A percentile compares a stretch with the other conserved stretches of the same genome.
Evolutionary conservation across 2,797 vertebrate species (phyloP).

Genomic region (Brotula barbata): DNA sequence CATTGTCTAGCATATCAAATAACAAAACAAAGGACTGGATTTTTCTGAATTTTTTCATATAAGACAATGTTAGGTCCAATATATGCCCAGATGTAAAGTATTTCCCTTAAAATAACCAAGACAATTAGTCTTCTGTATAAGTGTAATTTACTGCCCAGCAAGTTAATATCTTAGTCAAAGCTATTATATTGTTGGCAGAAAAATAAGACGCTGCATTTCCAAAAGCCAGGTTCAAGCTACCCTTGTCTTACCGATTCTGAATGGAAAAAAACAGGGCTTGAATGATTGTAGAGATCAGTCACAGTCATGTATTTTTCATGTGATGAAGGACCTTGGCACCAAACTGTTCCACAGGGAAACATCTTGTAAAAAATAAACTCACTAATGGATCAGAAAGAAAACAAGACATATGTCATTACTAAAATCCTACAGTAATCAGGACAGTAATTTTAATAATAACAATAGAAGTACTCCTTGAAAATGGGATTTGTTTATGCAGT

Average conservation of each 20-base stretch:
- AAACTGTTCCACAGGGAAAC: conserved; percentile 50
- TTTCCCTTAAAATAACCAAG: conserved; percentile 19
- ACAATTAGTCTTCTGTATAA: neutral
- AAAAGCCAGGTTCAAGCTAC: neutral
- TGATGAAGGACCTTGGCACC: conserved; percentile 70
- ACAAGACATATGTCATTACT: conserved; percentile 72
- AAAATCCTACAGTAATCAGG: conserved; percentile 71
- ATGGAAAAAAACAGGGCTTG: conserved; percentile 7
- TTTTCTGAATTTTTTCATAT: conserved; percentile 15
- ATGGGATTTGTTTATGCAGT: conserved; percentile 39
- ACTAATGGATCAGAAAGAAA: conserved; percentile 62
- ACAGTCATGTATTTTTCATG: conserved; percentile 23
- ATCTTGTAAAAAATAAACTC: conserved; percentile 39
- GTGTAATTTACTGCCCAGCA: neutral
- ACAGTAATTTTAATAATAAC: conserved; percentile 49
- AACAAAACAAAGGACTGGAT: neutral
- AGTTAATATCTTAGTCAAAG: conserved; percentile 13
- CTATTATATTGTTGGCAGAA: conserved; percentile 3
- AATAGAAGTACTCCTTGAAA: conserved; percentile 44
- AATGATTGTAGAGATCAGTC: conserved; percentile 12
- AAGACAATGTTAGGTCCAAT: neutral
- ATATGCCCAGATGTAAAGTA: conserved; percentile 25
- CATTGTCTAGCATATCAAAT: neutral
- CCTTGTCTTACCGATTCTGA: conserved; percentile 20
- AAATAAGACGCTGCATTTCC: conserved; percentile 6